phyloP scores from a whole-genome alignment of 2,113 vertebrate species.

The Poecile atricapillus region DNA sequence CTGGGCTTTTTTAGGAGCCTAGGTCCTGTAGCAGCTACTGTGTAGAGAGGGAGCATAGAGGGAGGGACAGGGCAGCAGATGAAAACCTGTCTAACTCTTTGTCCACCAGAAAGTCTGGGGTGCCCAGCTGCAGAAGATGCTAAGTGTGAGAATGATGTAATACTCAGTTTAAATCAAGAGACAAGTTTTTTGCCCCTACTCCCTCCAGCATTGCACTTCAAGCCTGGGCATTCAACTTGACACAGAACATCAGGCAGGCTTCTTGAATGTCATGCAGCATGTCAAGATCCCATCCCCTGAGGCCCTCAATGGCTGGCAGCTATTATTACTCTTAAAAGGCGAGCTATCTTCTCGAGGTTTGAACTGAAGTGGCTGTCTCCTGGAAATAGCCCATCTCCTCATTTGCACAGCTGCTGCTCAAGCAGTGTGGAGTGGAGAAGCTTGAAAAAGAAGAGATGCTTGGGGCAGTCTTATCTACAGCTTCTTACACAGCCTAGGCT shows the following conservation, averaged over 20 bases:
- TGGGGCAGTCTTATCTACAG: not conserved
- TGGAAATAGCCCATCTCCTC: not conserved
- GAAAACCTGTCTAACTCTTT: not conserved
- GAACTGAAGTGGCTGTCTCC: not conserved
- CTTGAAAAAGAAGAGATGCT: not conserved
- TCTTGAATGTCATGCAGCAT: not conserved
- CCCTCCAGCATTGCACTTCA: not conserved
- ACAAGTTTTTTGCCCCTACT: not conserved
- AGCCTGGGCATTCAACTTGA: not conserved
- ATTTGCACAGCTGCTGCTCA: not conserved
- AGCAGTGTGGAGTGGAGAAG: not conserved
- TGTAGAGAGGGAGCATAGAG: accelerated
- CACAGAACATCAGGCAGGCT: not conserved
- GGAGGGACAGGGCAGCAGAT: not conserved
- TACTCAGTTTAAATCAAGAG: not conserved
- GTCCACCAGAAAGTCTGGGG: not conserved
- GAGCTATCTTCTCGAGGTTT: accelerated
- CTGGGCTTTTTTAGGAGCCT: not conserved
- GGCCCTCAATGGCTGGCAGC: not conserved
- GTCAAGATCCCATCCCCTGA: not conserved
- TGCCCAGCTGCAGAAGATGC: not conserved
- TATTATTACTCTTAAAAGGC: not conserved
- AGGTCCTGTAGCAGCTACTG: not conserved
- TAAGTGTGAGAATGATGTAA: not conserved
- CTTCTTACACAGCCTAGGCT: not conserved